Base-by-base conservation (phyloP, 2,888 invertebrate genomes). In the Callyntrura guangdongensis region DNA sequence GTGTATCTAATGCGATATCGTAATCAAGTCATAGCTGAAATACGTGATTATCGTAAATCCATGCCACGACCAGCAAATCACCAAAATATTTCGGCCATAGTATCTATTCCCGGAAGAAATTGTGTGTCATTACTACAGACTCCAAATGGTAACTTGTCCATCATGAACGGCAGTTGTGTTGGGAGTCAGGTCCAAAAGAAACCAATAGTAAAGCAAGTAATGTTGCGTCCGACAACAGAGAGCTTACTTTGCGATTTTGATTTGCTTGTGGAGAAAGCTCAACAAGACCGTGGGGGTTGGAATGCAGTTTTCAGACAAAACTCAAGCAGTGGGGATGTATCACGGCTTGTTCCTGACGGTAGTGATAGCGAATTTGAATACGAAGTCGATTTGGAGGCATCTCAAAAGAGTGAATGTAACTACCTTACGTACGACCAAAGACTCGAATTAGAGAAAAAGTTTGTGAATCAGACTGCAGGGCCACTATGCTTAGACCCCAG, bases 401-500 rank as follows among this genome's bases (percentile, higher is more conserved):
- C 88, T 6, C 61, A 79, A n/a, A 47, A 64, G 36, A 77, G 27
- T 36, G 6, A 81, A 3, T 67, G 27, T 22, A 91, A 91, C 47
- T 83, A 95, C 53, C 97, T 97, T 97, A 97, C 96, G 45, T 96
- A 96, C 27, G 97, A 98, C 93, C 98, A 98, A 94, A 96, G 97
- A 91, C 96, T 97, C 87, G 96, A 96, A 81, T 95, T 98, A 89
- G 99, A 99, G 95, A 97, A 98, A 92, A 97, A 98, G 94, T 95
- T 99, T 91, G 96, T 99, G 59, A 96, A 98, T 94, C 97, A 98
- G 14, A 97, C 98, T 4, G 97, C 97, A 92, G 98, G 98, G 14
- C 98, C 97, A 5, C 95, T 99, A 53, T 99, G 98, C 95, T 96
- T 99, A 83, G 98, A 98, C 95, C 98, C 99, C 3, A 97, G 97